A percentile compares a stretch with the other conserved stretches of the same genome.
phyloP scores from a whole-genome alignment of 2,888 invertebrate species.

The Tetragonula carbonaria region DNA sequence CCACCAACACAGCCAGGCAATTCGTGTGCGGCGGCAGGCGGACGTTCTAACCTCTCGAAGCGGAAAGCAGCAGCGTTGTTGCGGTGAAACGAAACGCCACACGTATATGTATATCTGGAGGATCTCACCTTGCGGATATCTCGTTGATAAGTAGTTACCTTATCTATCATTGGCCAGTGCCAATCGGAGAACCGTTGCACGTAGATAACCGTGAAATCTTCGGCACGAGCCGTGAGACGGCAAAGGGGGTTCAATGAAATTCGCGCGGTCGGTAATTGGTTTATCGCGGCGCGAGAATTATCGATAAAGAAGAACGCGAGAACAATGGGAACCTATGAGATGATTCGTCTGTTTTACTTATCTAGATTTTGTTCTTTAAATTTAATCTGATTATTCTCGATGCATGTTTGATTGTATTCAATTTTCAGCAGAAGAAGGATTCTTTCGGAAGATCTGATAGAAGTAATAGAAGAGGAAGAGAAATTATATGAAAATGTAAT shows the following conservation, averaged over 20 bases:
- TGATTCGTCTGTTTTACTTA: neutral
- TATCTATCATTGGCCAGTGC: slow-evolving; percentile 12
- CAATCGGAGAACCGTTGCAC: neutral
- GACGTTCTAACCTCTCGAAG: slow-evolving; percentile 63
- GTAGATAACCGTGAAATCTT: slow-evolving; percentile 7
- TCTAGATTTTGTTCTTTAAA: neutral
- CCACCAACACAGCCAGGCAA: slow-evolving; percentile 13
- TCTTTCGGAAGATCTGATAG: no score
- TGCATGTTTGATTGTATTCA: neutral
- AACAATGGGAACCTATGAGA: neutral
- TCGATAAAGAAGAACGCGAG: neutral
- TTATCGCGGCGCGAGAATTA: neutral
- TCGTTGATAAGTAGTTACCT: slow-evolving; percentile 47
- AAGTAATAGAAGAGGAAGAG: no score
- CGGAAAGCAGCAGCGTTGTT: slow-evolving; percentile 47
- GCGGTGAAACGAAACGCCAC: slow-evolving; percentile 35
- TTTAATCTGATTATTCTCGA: neutral
- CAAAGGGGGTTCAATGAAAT: neutral
- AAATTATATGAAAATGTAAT: no score
- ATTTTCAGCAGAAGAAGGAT: neutral
- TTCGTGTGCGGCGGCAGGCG: slow-evolving; percentile 56
- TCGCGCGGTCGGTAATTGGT: slow-evolving; percentile 16
- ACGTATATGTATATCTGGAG: slow-evolving; percentile 17
- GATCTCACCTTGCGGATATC: slow-evolving; percentile 62
- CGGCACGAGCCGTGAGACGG: neutral